Conservation (phyloP, 2,797 vertebrate genomes). For the Geotrypetes seraphini region DNA sequence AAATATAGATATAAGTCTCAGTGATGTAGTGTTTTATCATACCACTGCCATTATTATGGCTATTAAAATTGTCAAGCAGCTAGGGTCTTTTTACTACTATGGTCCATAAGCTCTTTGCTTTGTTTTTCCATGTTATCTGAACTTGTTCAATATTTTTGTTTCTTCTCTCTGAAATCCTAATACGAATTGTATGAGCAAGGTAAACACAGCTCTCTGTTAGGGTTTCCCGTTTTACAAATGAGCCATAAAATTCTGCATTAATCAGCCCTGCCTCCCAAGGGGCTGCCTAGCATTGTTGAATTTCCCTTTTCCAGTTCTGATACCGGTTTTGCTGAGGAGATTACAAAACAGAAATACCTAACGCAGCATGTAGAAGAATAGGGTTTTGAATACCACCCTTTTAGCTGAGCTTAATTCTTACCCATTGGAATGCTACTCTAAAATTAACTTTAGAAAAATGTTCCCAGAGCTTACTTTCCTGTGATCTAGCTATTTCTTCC, state of each 20-base stretch:
- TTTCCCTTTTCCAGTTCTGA: conserved; percentile 55
- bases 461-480: conserved; percentile 5
- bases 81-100: conserved; percentile 17
- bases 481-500: conserved; percentile 8
- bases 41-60: conserved; percentile 15
- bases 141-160: conserved; percentile 5
- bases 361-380: conserved; percentile 26
- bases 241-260: conserved; percentile 59
- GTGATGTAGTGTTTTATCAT: conserved; percentile 15
- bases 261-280: conserved; percentile 36
- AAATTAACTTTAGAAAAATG: conserved; percentile 21
- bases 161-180: conserved; percentile 20
- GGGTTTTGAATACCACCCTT: conserved; percentile 15
- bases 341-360: conserved; percentile 24
- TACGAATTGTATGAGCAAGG: conserved; percentile 39
- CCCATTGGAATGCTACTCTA: conserved; percentile 6
- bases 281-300: conserved; percentile 37
- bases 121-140: conserved; percentile 28
- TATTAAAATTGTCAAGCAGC: conserved; percentile 33
- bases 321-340: conserved; percentile 38
- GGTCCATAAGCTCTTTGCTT: conserved; percentile 22
- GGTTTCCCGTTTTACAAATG: conserved; percentile 53
- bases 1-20: too few species aligned
- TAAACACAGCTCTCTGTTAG: conserved; percentile 47
- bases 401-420: conserved; percentile 15